phyloP scores from a whole-genome alignment of 2,888 invertebrate genomes.

The Zygaena filipendulae region DNA sequence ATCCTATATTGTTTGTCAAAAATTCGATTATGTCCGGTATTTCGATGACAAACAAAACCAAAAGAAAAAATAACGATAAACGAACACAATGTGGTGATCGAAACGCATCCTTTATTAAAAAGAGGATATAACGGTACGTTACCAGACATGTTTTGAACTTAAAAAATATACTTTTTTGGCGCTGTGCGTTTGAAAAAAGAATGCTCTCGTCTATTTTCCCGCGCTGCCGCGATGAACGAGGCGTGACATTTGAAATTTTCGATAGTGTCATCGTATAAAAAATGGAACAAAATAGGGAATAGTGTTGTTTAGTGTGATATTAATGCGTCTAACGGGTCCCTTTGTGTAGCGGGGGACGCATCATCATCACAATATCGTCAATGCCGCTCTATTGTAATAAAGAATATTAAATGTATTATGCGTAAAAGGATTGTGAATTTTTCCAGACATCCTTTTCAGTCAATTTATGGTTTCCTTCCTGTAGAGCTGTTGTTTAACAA shows the following conservation, averaged over 20 bases:
- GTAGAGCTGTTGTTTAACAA: too few species aligned
- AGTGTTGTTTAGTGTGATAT: conserved; percentile 52
- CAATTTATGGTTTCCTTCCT: too few species aligned
- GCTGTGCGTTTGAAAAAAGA: conserved; percentile 35
- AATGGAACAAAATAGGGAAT: conserved; percentile 40
- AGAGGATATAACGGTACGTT: conserved; percentile 48
- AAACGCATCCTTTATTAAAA: conserved; percentile 41
- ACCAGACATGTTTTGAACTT: conserved; percentile 37
- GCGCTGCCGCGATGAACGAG: conserved; percentile 53
- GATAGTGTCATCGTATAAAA: conserved; percentile 50
- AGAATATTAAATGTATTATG: too few species aligned
- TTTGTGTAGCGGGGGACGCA: conserved; percentile 43
- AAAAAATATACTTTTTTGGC: conserved; percentile 43
- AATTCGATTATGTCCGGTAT: conserved; percentile 56
- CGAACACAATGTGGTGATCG: conserved; percentile 26
- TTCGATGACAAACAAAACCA: conserved; percentile 38
- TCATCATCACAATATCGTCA: conserved; percentile 40
- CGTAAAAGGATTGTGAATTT: too few species aligned
- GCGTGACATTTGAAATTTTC: conserved; percentile 63
- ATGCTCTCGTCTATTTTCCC: conserved; percentile 51
- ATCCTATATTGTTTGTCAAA: conserved; percentile 58
- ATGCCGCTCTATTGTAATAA: conserved; percentile 14
- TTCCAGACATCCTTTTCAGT: too few species aligned
- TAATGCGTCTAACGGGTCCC: conserved; percentile 59
- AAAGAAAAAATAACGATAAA: conserved; percentile 26